These are phyloP conservation scores for Torymus auratus DNA, from an alignment of 2,888 invertebrate genomes.

Conservation along the genomic window DNA sequence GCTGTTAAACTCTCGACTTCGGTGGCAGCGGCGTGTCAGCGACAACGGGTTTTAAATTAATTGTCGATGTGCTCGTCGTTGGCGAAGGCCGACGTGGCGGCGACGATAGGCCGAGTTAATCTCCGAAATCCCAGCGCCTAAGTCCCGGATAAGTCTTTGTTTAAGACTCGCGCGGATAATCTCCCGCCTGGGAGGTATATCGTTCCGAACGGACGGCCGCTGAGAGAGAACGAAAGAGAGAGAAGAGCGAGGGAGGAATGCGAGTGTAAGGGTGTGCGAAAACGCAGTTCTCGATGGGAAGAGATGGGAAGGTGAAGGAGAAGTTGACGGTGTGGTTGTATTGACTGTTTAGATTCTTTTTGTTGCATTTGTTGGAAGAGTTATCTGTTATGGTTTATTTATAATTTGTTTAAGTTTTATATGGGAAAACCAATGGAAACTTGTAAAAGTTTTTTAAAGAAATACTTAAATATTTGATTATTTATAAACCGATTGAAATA, in stretches of 20 bases:
- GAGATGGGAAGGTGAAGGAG: neutral
- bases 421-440: too few species aligned
- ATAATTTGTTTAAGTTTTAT: too few species aligned
- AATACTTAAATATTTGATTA: too few species aligned
- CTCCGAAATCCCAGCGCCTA: slow-evolving; percentile 61
- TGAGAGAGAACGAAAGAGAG: neutral
- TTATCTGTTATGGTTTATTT: too few species aligned
- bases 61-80: slow-evolving; percentile 9
- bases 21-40: slow-evolving; percentile 17
- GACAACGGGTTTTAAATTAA: slow-evolving; percentile 48
- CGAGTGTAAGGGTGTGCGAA: slow-evolving; percentile 15
- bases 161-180: slow-evolving; percentile 68
- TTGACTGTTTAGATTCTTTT: too few species aligned
- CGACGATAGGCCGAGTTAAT: slow-evolving; percentile 58
- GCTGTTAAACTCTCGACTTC: slow-evolving; percentile 1
- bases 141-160: slow-evolving; percentile 67
- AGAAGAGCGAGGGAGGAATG: slow-evolving; percentile 20
- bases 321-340: neutral
- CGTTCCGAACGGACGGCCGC: slow-evolving; percentile 18
- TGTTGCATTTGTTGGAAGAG: too few species aligned
- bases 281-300: slow-evolving; percentile 8
- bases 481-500: too few species aligned
- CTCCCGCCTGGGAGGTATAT: slow-evolving; percentile 61
- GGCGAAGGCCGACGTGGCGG: slow-evolving; percentile 15
- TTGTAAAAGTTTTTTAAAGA: too few species aligned